These are phyloP conservation scores for Cnemophilus loriae DNA, from an alignment of 2,113 vertebrate species.

Conservation along the genomic window DNA sequence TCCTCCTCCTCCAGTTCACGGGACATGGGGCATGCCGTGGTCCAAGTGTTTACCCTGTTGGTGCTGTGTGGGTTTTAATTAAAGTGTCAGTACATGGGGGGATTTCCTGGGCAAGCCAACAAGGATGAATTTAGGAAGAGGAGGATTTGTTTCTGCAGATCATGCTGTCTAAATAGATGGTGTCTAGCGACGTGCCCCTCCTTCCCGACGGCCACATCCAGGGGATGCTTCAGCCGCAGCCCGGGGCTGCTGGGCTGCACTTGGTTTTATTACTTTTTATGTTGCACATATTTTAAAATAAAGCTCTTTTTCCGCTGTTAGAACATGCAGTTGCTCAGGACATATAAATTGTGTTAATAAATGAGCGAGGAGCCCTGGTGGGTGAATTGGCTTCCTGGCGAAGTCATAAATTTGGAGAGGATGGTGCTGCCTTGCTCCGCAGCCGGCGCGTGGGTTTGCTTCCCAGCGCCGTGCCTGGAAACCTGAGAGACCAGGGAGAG, in stretches of 20 bases:
- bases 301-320: background rate
- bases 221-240: background rate
- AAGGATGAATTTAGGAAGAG: background rate
- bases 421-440: background rate
- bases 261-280: background rate
- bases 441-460: background rate
- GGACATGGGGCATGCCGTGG: background rate
- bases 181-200: background rate
- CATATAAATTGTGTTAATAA: slow-evolving; percentile 10
- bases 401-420: slow-evolving; percentile 40
- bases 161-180: background rate
- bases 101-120: background rate
- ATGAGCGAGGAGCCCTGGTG: background rate
- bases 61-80: slow-evolving; percentile 57
- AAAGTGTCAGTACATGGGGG: background rate
- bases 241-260: rapidly evolving
- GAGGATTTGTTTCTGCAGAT: background rate
- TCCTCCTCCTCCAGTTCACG: background rate
- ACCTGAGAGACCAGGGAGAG: background rate
- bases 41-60: background rate
- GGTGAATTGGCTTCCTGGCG: slow-evolving; percentile 44
- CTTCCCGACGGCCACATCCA: rapidly evolving
- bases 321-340: background rate
- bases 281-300: background rate
- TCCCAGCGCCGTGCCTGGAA: background rate